Evolutionary conservation across 2,797 vertebrate genomes (phyloP).

Genomic region (Enteromius radiatus): DNA sequence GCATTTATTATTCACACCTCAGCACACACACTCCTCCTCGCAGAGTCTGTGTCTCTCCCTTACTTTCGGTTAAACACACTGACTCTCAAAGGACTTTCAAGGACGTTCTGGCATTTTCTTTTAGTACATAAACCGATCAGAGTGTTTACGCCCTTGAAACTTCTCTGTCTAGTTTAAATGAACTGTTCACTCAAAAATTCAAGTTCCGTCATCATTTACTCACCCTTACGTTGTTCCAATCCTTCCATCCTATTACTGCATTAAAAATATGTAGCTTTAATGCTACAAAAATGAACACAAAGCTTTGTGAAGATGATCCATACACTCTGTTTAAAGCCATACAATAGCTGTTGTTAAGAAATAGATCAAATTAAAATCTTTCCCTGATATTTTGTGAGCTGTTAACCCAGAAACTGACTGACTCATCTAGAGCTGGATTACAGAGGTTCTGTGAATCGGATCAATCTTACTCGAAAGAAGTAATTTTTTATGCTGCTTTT

Average conservation of each 20-base stretch:
- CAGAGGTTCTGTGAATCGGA: not conserved
- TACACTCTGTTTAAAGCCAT: not conserved
- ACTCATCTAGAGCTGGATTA: not conserved
- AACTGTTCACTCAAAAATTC: not conserved
- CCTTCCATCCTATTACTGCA: not conserved
- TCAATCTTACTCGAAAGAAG: not conserved
- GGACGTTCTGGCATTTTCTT: conserved; percentile 69
- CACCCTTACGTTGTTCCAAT: not conserved
- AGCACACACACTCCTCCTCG: conserved; percentile 45
- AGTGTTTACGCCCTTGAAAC: not conserved
- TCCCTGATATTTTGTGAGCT: not conserved
- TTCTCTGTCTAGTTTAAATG: not conserved
- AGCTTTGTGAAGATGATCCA: not conserved
- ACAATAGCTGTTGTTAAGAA: not conserved
- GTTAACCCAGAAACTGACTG: not conserved
- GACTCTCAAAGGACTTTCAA: conserved; percentile 69
- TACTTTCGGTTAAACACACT: conserved; percentile 38
- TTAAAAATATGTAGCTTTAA: not conserved
- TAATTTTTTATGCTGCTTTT: not conserved
- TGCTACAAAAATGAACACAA: not conserved
- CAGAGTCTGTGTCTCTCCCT: conserved; percentile 35
- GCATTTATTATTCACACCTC: conserved; percentile 53
- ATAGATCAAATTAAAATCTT: not conserved
- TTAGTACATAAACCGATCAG: conserved; percentile 12
- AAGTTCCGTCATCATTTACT: not conserved